Evolutionary conservation across 2,113 vertebrate genomes (phyloP).

Genomic region (Leptocoma aspasia): DNA sequence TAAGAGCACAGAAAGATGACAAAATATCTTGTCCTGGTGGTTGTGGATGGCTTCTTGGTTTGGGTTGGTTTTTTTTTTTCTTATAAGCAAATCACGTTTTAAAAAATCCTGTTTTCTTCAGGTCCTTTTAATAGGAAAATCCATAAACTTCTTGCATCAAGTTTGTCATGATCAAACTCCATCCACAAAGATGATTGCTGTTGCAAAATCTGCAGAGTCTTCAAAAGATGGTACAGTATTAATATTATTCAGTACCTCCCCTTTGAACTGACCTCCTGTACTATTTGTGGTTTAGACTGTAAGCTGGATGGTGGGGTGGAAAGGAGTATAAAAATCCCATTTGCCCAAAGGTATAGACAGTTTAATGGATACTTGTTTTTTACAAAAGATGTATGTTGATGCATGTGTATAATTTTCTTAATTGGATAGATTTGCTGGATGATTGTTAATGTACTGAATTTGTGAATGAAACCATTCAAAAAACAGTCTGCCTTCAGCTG

Average conservation of each 20-base stretch:
- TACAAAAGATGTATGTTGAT: background rate
- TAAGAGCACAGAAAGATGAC: background rate
- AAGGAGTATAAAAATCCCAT: background rate
- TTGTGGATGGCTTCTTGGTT: background rate
- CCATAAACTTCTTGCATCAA: conserved; percentile 98
- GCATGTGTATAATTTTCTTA: background rate
- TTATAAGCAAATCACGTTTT: background rate
- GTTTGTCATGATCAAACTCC: conserved; percentile 94
- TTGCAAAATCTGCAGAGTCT: conserved; percentile 83
- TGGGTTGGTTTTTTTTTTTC: background rate
- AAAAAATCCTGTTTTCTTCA: conserved; percentile 11
- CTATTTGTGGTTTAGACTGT: fast-evolving
- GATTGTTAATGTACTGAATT: background rate
- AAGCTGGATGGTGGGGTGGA: background rate
- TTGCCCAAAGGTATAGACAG: background rate
- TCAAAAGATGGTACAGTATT: conserved; percentile 84
- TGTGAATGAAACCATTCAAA: background rate
- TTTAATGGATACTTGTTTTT: background rate
- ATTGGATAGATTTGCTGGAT: background rate
- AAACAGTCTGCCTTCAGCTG: background rate
- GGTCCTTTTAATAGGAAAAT: conserved; percentile 97
- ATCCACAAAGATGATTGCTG: conserved; percentile 85
- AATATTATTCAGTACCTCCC: background rate
- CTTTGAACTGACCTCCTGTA: background rate
- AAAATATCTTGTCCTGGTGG: background rate